Percentiles rank a stretch among this genome's conserved stretches.
Conservation (phyloP, 2,113 vertebrate species). For the Cyprinodon tularosa region DNA sequence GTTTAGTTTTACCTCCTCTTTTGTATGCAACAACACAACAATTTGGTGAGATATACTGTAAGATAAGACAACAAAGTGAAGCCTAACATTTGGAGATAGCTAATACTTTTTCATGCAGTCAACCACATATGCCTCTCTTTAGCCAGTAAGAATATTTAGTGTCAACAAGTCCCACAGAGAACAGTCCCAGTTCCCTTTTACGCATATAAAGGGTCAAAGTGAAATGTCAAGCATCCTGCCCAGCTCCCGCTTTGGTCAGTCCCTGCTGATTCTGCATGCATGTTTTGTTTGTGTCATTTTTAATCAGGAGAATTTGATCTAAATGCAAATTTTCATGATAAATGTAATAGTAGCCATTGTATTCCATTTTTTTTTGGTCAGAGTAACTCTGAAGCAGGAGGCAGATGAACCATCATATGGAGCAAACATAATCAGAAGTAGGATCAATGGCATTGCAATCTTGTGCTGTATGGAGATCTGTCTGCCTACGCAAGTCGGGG, state of each 20-base stretch:
- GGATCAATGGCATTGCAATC: constrained; percentile 40
- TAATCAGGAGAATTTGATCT: background rate
- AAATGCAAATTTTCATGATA: background rate
- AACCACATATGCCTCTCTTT: background rate
- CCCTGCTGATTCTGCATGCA: background rate
- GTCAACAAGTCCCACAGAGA: constrained; percentile 3
- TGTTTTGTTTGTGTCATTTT: background rate
- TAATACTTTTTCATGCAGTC: background rate
- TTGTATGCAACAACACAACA: background rate
- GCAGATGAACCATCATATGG: constrained; percentile 18
- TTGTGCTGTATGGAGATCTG: constrained; percentile 12
- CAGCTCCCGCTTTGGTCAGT: background rate
- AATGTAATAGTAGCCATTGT: constrained; percentile 13
- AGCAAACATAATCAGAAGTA: constrained; percentile 38
- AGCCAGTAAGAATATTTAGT: background rate
- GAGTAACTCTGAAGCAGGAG: constrained; percentile 17
- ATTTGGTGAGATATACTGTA: background rate
- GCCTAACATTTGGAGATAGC: background rate
- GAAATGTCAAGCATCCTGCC: constrained; percentile 41
- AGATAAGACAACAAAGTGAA: background rate
- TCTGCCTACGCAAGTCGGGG: constrained; percentile 32
- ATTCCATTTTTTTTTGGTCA: constrained; percentile 15
- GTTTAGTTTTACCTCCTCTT: background rate
- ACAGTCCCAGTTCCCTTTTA: constrained; percentile 4
- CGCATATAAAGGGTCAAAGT: constrained; percentile 26